Percentiles rank a stretch among this genome's conserved stretches.
Conservation (phyloP, 2,888 invertebrate species). For the Palloptera scutellata region DNA sequence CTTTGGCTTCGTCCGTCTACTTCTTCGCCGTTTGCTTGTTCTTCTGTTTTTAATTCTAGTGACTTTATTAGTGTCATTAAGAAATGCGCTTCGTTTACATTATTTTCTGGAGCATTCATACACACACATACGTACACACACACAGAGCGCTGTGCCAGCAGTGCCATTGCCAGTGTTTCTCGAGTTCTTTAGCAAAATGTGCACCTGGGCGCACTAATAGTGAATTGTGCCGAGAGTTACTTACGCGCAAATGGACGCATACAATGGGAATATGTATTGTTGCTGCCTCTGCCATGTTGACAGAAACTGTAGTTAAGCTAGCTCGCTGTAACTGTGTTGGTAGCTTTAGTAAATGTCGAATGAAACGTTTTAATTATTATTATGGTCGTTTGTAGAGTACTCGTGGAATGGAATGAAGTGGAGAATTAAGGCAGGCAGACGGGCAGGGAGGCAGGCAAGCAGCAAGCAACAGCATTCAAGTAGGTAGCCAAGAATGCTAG, state of each 20-base stretch:
- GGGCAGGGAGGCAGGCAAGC: no score
- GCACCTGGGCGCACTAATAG: slow-evolving; percentile 26
- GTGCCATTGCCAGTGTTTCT: not conserved
- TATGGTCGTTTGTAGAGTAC: no score
- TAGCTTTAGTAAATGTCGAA: no score
- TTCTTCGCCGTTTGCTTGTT: slow-evolving; percentile 13
- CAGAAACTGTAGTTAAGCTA: no score
- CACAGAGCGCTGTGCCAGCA: not conserved
- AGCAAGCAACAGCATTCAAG: no score
- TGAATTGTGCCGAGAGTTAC: slow-evolving; percentile 7
- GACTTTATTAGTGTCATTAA: slow-evolving; percentile 58
- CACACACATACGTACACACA: not conserved
- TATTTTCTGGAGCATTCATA: not conserved
- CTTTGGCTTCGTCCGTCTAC: slow-evolving; percentile 1
- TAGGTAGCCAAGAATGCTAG: no score
- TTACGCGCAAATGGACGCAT: slow-evolving; percentile 16
- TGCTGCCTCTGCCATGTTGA: no score
- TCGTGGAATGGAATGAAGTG: no score
- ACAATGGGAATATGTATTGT: slow-evolving; percentile 1
- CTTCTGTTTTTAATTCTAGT: slow-evolving; percentile 26
- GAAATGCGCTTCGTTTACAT: slow-evolving; percentile 40
- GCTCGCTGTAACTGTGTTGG: no score
- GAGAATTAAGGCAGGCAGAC: no score
- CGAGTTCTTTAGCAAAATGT: slow-evolving; percentile 3
- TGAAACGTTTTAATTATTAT: no score